These are phyloP conservation scores for Rynchops niger DNA, from an alignment of 2,113 vertebrate genomes.

Conservation along the genomic window DNA sequence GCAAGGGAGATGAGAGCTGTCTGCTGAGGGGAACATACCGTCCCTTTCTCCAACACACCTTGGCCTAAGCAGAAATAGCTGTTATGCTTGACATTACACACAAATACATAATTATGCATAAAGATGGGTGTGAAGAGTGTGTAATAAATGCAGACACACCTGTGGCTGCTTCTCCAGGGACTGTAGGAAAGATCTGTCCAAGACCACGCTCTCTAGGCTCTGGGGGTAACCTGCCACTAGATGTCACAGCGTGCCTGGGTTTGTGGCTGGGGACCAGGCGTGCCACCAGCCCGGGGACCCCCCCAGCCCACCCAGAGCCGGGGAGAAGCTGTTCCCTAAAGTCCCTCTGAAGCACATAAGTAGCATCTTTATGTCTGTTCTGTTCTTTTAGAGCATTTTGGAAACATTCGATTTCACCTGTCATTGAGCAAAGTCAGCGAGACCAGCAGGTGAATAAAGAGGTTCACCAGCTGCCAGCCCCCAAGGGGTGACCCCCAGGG, in stretches of 20 bases:
- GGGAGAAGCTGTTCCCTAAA: background rate
- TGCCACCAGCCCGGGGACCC: background rate
- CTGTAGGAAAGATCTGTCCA: background rate
- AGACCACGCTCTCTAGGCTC: background rate
- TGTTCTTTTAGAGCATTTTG: background rate
- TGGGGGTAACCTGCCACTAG: constrained; percentile 18
- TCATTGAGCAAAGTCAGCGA: background rate
- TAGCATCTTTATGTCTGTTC: background rate
- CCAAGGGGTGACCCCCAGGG: rapidly evolving
- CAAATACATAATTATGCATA: background rate
- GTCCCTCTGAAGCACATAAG: background rate
- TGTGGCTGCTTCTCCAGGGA: background rate
- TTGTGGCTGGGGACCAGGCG: background rate
- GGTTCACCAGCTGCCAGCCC: background rate
- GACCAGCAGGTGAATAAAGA: background rate
- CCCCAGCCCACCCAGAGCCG: background rate
- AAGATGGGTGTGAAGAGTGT: background rate
- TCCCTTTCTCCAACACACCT: background rate
- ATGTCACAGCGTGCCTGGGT: constrained; percentile 38
- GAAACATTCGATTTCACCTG: background rate
- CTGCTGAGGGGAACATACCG: background rate
- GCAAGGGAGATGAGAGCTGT: background rate
- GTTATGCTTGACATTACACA: rapidly evolving
- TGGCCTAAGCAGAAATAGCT: background rate
- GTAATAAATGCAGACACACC: background rate